Evolutionary conservation across 1,140 invertebrate species (phyloP), one percentile per base, ranked within the genome.

Genomic region (Bombus impatiens): DNA sequence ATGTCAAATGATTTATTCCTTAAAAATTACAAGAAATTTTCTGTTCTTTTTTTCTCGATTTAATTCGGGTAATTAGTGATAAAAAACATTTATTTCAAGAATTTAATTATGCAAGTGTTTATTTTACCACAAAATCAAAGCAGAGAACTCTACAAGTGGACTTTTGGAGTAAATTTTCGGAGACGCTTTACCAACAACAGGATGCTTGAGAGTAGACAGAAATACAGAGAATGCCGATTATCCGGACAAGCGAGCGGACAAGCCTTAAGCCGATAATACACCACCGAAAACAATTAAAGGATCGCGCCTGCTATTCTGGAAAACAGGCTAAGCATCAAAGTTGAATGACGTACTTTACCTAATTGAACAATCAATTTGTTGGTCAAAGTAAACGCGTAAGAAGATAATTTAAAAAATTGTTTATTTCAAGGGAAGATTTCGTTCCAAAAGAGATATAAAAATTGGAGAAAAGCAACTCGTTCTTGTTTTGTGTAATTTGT

Each of bases 251-350:
- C 32, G 57, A 78, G 40, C 76, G 37, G 59, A 78, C 76, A 65
- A 78, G 35, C 76, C 76, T 65, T 78, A 62, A 78, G 57, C 76
- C 37, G 76, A 78, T 78, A 78, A 78, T 78, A 78, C 57, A 65
- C 59, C 37, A 13, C 76, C 12, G 76, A 78, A 78, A 78, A 78
- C 76, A 65, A 78, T 67, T 78, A 78, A 67, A 78, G 57, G 59
- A 78, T 78, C 76, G 76, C 37, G 37, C n/a, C 76, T 78, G 76
- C 37, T n/a, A 78, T 78, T 78, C 76, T 25, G 25, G 10, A 22
- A 9, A 65, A 42, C 25, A 6, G 10, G 15, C 62, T 12, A 42
- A 32, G 57, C 76, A 40, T 77, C 53, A 59, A 18, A 65, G 4
- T 32, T 65, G 59, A 78, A 62, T 40, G 28, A 32, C 59, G 5